Evolutionary conservation across 2,797 vertebrate species (phyloP), one percentile per base, ranked within the genome.

Genomic region (Eidolon dupreanum): DNA sequence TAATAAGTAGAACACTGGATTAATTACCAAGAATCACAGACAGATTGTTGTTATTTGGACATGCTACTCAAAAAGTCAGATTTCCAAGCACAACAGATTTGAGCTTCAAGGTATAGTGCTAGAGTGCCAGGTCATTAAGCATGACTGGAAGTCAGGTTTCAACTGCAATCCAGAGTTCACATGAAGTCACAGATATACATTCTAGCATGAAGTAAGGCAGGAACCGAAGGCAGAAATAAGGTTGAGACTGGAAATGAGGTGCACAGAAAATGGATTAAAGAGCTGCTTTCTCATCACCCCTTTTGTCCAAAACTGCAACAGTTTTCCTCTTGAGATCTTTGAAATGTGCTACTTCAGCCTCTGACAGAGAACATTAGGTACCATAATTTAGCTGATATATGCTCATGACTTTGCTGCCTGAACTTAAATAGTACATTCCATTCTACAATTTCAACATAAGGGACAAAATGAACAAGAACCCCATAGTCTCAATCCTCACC

Each of bases 21-120:
- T 97, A 94, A 95, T 95, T 96, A 96, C 49, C 53, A 88, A 75
- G 71, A 94, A 84, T 75, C 77, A 74, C 33, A 84, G 43, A 66
- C 13, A 55, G 68, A 79, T 71, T 94, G n/a, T 57, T 94, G 10
- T 65, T 92, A 16, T 86, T 88, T 66, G 20, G 10, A 57, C 31
- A 65, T 66, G 61, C 16, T 85, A 24, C 36, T 89, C 92, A 92
- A 53, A 96, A 93, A 93, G 68, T 75, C 57, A 86, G 31, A 49
- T 75, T 88, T 78, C 51, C 26, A 65, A 17, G 6, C 36, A 92
- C 7, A 57, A 31, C 33, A 28, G 7, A 79, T 57, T 41, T 83
- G 38, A 89, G 24, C 61, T 78, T 74, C 73, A 59, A 75, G 38
- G 51, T 88, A 65, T 3, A 73, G 68, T 57, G 20, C 33, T 8